phyloP scores from a whole-genome alignment of 2,888 invertebrate genomes.

The Argyresthia albistria region DNA sequence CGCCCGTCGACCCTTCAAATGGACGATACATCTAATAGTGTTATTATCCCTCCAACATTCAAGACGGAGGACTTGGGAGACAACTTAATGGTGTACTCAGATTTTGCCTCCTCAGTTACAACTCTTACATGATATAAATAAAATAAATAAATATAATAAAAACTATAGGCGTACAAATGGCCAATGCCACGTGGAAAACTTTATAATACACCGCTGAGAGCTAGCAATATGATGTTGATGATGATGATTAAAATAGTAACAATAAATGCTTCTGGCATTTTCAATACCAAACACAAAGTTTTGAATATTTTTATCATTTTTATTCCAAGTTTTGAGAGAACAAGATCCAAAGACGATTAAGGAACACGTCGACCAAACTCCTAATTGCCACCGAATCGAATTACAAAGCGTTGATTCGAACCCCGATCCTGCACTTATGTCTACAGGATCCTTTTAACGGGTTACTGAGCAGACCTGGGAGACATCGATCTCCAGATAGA shows the following conservation, averaged over 20 bases:
- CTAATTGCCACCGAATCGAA: constrained; percentile 67
- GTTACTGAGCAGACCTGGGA: constrained; percentile 62
- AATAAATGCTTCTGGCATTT: no score
- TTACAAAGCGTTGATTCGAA: constrained; percentile 66
- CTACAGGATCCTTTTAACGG: constrained; percentile 65
- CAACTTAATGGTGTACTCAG: constrained; percentile 20
- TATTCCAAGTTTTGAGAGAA: no score
- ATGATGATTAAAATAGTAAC: no score
- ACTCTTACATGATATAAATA: no score
- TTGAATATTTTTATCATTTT: no score
- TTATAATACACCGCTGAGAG: no score
- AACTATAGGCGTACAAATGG: no score
- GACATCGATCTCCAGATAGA: constrained; percentile 54
- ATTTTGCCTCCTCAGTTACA: no score
- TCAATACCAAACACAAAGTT: no score
- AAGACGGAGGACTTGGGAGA: constrained; percentile 2
- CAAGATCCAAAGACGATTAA: constrained; percentile 8
- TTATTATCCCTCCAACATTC: constrained; percentile 22
- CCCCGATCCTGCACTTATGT: constrained; percentile 65
- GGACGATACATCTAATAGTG: constrained; percentile 25
- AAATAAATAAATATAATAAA: no score
- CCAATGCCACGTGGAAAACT: no score
- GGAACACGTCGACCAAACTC: constrained; percentile 47
- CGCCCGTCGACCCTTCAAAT: constrained; percentile 14
- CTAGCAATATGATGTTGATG: no score